A percentile compares a stretch with the other conserved stretches of the same genome.
Evolutionary conservation across 2,888 invertebrate genomes (phyloP).

Genomic region (Eupithecia inturbata): DNA sequence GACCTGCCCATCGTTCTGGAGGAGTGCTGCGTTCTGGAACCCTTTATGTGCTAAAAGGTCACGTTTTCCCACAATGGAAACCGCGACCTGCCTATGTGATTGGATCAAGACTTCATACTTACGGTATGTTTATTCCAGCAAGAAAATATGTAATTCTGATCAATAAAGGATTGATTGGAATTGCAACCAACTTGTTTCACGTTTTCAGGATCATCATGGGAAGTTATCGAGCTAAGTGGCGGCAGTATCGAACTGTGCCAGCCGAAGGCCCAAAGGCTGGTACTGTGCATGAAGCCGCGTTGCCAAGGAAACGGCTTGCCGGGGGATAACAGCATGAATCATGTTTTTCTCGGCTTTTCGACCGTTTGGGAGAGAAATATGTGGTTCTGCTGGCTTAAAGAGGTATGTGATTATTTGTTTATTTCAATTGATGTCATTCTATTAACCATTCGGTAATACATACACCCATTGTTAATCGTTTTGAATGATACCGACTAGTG

Average conservation of each 20-base stretch:
- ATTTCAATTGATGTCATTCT: not conserved
- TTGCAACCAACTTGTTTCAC: not conserved
- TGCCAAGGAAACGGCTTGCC: constrained; percentile 64
- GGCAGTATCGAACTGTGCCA: constrained; percentile 75
- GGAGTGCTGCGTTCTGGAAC: constrained; percentile 78
- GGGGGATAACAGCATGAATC: constrained; percentile 70
- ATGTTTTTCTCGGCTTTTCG: constrained; percentile 86
- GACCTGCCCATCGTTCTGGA: constrained; percentile 80
- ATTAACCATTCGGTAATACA: constrained; percentile 22
- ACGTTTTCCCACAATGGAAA: constrained; percentile 88
- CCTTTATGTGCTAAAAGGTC: constrained; percentile 85
- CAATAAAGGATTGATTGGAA: not conserved
- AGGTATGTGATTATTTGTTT: constrained; percentile 70
- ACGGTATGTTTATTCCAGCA: constrained; percentile 61
- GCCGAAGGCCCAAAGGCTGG: constrained; percentile 75
- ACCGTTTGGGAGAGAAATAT: constrained; percentile 87
- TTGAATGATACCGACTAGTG: constrained; percentile 49
- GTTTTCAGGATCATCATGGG: constrained; percentile 70
- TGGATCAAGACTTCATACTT: constrained; percentile 85
- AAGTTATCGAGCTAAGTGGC: constrained; percentile 74
- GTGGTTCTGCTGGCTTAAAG: constrained; percentile 86
- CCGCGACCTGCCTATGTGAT: constrained; percentile 84
- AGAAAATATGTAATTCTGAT: constrained; percentile 5
- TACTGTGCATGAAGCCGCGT: constrained; percentile 76
- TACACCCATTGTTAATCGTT: constrained; percentile 17